Evolutionary conservation across 2,888 invertebrate genomes (phyloP).

Genomic region (Drosophila recens): DNA sequence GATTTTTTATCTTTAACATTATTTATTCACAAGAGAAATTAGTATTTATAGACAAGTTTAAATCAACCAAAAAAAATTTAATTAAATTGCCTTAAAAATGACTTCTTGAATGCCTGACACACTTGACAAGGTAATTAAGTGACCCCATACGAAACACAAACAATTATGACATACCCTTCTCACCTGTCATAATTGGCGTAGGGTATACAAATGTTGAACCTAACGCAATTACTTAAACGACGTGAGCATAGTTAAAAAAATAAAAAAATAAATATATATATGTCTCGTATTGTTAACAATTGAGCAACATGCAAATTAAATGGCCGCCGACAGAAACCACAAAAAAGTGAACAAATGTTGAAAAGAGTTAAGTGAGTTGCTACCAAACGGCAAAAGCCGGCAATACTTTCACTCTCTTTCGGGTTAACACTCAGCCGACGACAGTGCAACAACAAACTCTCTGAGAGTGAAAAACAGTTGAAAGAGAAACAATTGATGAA

Average conservation of each 20-base stretch:
- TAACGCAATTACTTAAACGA: constrained; percentile 63
- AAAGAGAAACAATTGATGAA: constrained; percentile 22
- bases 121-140: constrained; percentile 16
- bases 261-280: constrained; percentile 18
- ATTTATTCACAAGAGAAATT: neutral
- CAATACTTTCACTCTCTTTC: constrained; percentile 71
- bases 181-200: constrained; percentile 5
- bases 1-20: too few relatives aligned
- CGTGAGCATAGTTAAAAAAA: constrained; percentile 23
- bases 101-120: constrained; percentile 3
- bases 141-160: constrained; percentile 1
- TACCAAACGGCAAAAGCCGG: constrained; percentile 52
- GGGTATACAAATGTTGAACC: constrained; percentile 52
- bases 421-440: constrained; percentile 27
- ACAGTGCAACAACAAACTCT: constrained; percentile 25
- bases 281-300: constrained; percentile 44
- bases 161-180: constrained; percentile 8
- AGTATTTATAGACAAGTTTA: neutral
- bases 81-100: neutral
- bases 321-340: constrained; percentile 30
- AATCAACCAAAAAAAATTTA: too few relatives aligned
- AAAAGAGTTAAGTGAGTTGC: constrained; percentile 5
- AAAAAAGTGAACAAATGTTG: constrained; percentile 11
- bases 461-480: neutral
- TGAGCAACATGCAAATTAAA: constrained; percentile 61